Conservation (phyloP, 2,888 invertebrate genomes). For the Spisula solida region DNA sequence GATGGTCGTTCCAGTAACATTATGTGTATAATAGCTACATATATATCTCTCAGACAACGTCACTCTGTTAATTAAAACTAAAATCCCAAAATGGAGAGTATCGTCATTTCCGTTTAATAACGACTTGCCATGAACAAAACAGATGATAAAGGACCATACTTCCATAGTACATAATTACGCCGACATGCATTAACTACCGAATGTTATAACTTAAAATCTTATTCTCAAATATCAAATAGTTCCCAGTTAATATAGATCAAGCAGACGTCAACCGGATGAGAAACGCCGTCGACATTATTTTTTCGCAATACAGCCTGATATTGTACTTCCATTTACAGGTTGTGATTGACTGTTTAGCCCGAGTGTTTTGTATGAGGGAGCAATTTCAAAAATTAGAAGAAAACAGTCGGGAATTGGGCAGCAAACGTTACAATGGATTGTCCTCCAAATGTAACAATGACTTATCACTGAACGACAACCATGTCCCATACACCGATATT, state of each 20-base stretch:
- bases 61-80: too few species aligned
- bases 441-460: slow-evolving; percentile 27
- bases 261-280: neutral
- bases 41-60: too few species aligned
- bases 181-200: neutral
- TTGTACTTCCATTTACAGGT: slow-evolving; percentile 76
- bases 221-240: neutral
- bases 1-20: too few species aligned
- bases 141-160: neutral
- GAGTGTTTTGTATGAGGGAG: slow-evolving; percentile 84
- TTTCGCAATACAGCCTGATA: neutral
- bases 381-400: slow-evolving; percentile 70
- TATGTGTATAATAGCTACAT: too few species aligned
- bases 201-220: neutral
- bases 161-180: neutral
- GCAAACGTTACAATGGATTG: slow-evolving; percentile 39
- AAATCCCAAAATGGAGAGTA: too few species aligned
- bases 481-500: slow-evolving; percentile 32
- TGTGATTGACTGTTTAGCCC: slow-evolving; percentile 84
- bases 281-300: neutral
- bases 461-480: slow-evolving; percentile 35
- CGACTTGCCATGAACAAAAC: neutral
- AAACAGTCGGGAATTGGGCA: slow-evolving; percentile 30
- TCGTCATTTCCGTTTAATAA: too few species aligned
- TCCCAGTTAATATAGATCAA: neutral